Base-by-base conservation (phyloP, 2,797 vertebrate species). In the Nyctalus aviator region DNA sequence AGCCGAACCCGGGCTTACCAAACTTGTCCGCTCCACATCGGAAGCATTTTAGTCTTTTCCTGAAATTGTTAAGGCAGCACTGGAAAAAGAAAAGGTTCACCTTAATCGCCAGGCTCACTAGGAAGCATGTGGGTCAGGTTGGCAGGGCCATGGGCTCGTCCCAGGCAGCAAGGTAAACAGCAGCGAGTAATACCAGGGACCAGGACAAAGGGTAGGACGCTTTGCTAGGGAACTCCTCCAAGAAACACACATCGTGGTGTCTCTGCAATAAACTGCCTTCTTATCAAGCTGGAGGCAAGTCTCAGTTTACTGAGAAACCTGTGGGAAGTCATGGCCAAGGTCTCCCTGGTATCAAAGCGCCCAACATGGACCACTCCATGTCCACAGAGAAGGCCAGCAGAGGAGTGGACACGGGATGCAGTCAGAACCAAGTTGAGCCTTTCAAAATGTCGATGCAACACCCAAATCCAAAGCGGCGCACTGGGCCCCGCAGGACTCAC, bases 61-160 rank as follows among this genome's bases (percentile, higher is more conserved):
- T 99, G 99, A 99, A 99, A 99, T 99, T 99, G 98, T 99, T 99
- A 98, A 99, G 99, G 98, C 99, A 99, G 98, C 99, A 99, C 99
- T 99, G 98, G 59, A 98, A 99, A 68, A 81, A 95, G 97, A 95
- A 95, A 91, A 91, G 71, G 83, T 88, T 92, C 59, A 90, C 79
- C 53, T 95, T 93, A 78, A 93, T 95, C 90, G 73, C 57, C 73
- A 93, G 48, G 55, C 66, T 93, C 73, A 85, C 94, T 91, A 91
- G 32, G 94, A 90, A 89, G 20, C 77, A 64, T 11, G 57, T 75
- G n/a, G 71, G 57, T 91, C 77, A 90, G 48, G 79, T 27, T 41
- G 85, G 76, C 20, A 78, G 79, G 64, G 48, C 55, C 81, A 77
- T 3, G 27, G 78, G 78, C 73, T 77, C 89, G 71, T 68, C 23